Conservation (phyloP, 2,113 vertebrate genomes). For the Tor tambroides region DNA sequence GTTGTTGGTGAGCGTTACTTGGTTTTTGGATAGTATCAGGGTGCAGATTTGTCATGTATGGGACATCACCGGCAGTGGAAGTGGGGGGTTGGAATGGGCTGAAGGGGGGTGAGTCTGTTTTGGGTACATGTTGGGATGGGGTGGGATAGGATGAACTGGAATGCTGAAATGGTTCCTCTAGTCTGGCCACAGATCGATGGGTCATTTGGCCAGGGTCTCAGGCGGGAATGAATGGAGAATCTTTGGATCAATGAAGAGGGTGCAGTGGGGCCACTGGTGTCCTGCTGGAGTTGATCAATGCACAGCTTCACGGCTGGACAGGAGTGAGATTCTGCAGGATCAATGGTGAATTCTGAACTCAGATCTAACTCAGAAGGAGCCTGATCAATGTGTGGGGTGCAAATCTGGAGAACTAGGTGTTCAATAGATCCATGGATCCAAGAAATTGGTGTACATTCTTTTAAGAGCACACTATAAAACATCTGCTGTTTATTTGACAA, state of each 20-base stretch:
- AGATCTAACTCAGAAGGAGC: slow-evolving; percentile 39
- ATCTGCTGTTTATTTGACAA: neutral
- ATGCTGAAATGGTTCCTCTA: slow-evolving; percentile 43
- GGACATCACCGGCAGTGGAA: slow-evolving; percentile 49
- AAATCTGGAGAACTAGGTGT: neutral
- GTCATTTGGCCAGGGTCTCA: slow-evolving; percentile 65
- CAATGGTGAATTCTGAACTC: slow-evolving; percentile 43
- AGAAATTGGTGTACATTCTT: neutral
- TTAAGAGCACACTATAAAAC: slow-evolving; percentile 6
- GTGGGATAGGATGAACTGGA: neutral
- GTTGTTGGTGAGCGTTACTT: neutral
- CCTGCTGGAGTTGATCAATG: slow-evolving; percentile 56
- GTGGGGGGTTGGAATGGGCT: slow-evolving; percentile 8
- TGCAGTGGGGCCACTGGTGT: slow-evolving; percentile 47
- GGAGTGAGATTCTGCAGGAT: slow-evolving; percentile 33
- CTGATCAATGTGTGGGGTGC: slow-evolving; percentile 38
- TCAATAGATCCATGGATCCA: slow-evolving; percentile 34
- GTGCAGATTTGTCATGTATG: slow-evolving; percentile 59
- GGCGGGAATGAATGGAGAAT: slow-evolving; percentile 20
- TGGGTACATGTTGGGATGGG: neutral
- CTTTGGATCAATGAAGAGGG: slow-evolving; percentile 47
- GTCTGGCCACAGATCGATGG: slow-evolving; percentile 68
- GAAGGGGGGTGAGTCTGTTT: slow-evolving; percentile 10
- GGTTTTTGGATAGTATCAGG: slow-evolving; percentile 52
- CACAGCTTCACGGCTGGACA: slow-evolving; percentile 35